These are phyloP conservation scores for Camponotus pennsylvanicus DNA, from an alignment of 1,140 invertebrate genomes.

Conservation along the genomic window DNA sequence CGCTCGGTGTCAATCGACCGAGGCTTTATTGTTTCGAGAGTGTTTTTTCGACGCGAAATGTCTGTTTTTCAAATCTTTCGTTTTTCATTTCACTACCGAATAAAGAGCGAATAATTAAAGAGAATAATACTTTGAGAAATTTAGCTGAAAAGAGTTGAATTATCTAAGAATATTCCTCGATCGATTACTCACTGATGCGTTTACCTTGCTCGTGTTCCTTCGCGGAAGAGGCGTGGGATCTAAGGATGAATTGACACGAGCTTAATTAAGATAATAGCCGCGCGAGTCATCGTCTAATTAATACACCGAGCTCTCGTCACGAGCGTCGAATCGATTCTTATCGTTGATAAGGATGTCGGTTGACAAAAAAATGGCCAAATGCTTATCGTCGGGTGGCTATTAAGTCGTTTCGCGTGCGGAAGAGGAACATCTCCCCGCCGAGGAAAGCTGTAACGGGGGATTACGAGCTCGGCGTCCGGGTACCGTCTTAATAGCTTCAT, in stretches of 20 bases:
- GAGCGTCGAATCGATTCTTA: conserved; percentile 1
- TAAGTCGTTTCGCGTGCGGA: conserved; percentile 35
- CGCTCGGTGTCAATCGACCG: not conserved
- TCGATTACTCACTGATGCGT: not conserved
- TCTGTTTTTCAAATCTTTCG: not conserved
- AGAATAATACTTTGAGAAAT: no score
- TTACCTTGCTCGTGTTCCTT: not conserved
- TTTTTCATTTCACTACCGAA: not conserved
- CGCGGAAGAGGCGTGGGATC: not conserved
- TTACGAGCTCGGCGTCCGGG: conserved; percentile 19
- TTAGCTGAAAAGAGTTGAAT: not conserved
- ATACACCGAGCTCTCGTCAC: not conserved
- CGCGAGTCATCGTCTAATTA: conserved; percentile 49
- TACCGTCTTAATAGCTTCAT: conserved; percentile 58
- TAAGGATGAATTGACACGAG: conserved; percentile 7
- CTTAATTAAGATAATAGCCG: conserved; percentile 45
- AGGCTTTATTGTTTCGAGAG: not conserved
- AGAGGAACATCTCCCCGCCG: conserved; percentile 19
- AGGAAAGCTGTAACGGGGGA: conserved; percentile 43
- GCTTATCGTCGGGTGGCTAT: conserved; percentile 31
- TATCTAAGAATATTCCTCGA: not conserved
- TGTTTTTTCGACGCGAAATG: not conserved
- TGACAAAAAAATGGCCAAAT: conserved; percentile 27
- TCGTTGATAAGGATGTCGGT: conserved; percentile 16
- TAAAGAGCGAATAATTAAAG: not conserved